These are phyloP conservation scores for Cyprinus carpio DNA, from an alignment of 2,113 vertebrate species.

Conservation along the genomic window DNA sequence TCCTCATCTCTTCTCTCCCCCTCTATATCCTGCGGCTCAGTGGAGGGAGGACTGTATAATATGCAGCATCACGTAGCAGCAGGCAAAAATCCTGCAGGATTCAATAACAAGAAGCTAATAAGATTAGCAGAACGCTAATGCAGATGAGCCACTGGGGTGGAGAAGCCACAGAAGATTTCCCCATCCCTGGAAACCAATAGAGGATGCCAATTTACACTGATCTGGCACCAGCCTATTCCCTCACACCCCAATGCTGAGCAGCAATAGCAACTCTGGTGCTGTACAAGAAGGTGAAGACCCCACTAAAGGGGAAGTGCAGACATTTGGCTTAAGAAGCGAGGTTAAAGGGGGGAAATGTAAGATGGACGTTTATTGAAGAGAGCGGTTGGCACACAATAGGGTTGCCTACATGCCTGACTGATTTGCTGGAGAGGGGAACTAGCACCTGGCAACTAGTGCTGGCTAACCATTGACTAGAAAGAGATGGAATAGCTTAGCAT, in stretches of 20 bases:
- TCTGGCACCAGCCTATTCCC: not conserved
- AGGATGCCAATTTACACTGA: conserved; percentile 12
- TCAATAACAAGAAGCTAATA: too few species aligned
- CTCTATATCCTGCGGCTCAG: not conserved
- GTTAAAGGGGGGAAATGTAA: not conserved
- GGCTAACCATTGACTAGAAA: not conserved
- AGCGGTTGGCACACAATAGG: not conserved
- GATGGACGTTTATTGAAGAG: not conserved
- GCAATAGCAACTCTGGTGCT: not conserved
- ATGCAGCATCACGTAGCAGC: too few species aligned
- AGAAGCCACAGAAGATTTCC: not conserved
- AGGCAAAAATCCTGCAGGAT: too few species aligned
- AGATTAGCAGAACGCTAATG: too few species aligned
- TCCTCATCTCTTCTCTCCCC: not conserved
- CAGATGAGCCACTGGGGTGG: too few species aligned
- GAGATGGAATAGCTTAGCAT: not conserved
- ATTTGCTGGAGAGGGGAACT: not conserved
- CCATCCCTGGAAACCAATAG: not conserved
- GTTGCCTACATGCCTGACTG: not conserved
- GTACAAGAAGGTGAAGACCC: conserved; percentile 11
- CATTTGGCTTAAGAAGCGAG: not conserved
- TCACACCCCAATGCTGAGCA: not conserved
- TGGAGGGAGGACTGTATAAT: conserved; percentile 16
- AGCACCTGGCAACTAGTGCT: not conserved
- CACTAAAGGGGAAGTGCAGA: not conserved